Evolutionary conservation across 2,113 vertebrate species (phyloP).

Genomic region (Baryphthengus martii): DNA sequence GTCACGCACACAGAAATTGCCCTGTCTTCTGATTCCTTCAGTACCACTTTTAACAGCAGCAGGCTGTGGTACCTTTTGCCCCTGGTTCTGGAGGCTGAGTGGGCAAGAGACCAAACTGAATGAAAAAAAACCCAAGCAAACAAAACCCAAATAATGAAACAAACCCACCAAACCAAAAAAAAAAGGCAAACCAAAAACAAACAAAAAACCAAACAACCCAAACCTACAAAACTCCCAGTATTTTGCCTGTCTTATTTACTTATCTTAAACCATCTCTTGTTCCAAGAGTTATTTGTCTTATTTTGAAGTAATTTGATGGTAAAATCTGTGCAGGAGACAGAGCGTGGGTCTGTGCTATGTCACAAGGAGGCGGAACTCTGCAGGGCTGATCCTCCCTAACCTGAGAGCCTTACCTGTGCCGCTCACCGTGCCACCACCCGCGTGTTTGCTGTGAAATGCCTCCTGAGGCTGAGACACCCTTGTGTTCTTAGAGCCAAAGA

Average conservation of each 20-base stretch:
- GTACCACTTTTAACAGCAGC: not conserved
- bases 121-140: not conserved
- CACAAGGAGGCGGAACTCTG: not conserved
- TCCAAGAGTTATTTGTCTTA: not conserved
- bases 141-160: not conserved
- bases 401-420: not conserved
- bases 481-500: not conserved
- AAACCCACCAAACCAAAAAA: no score
- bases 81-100: fast-evolving
- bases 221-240: fast-evolving
- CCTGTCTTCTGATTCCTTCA: not conserved
- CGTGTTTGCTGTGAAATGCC: not conserved
- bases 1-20: not conserved
- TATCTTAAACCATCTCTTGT: not conserved
- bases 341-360: not conserved
- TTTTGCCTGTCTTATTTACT: not conserved
- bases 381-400: not conserved
- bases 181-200: no score
- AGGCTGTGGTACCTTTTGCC: not conserved
- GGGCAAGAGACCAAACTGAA: not conserved
- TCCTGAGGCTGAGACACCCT: not conserved
- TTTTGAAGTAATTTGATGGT: not conserved
- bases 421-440: fast-evolving
- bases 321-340: not conserved
- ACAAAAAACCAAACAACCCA: not conserved